Evolutionary conservation across 2,888 invertebrate species (phyloP).

Genomic region (Osedax frankpressi): DNA sequence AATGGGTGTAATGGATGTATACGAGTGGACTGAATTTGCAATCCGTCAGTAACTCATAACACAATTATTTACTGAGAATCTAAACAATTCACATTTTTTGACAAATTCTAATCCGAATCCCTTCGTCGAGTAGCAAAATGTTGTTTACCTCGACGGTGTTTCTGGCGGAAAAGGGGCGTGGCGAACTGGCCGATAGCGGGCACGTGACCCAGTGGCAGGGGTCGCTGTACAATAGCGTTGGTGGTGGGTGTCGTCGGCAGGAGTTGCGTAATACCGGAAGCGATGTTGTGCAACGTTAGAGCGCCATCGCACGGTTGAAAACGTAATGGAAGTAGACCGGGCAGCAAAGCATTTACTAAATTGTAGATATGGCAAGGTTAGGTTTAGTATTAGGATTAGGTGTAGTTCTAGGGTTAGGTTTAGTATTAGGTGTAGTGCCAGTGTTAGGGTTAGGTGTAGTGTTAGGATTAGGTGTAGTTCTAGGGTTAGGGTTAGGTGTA

Average conservation of each 20-base stretch:
- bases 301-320: background rate
- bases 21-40: too few species aligned
- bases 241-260: too few species aligned
- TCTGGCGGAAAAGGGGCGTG: background rate
- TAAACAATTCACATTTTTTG: too few species aligned
- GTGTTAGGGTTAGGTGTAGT: constrained; percentile 1
- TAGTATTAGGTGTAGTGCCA: background rate
- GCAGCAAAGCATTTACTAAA: background rate
- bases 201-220: background rate
- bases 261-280: too few species aligned
- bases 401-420: background rate
- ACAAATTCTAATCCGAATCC: too few species aligned
- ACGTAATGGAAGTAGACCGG: background rate
- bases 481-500: background rate
- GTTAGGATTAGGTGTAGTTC: background rate
- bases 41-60: too few species aligned
- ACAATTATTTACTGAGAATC: too few species aligned
- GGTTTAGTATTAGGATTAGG: background rate
- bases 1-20: background rate
- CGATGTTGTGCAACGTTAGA: too few species aligned
- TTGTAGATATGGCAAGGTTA: background rate
- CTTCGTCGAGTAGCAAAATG: too few species aligned
- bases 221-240: background rate
- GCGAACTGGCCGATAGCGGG: too few species aligned
- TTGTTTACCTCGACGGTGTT: background rate